Percentiles rank a stretch among this genome's conserved stretches.
Evolutionary conservation across 2,113 vertebrate species (phyloP).

Genomic region (Phainopepla nitens): DNA sequence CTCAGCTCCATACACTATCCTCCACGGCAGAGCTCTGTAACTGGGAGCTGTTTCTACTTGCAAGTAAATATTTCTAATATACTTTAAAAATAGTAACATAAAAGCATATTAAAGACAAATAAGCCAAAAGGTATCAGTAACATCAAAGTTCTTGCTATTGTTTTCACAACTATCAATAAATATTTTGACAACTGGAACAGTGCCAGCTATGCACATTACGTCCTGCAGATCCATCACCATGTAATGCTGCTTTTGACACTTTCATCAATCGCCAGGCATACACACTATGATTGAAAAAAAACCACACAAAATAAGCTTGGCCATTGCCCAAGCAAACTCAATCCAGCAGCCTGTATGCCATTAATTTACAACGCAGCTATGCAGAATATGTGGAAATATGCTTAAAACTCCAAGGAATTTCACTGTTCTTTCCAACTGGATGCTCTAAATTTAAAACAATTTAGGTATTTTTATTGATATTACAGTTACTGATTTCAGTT

Average conservation of each 20-base stretch:
- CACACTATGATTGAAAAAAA: neutral
- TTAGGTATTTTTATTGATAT: fast-evolving
- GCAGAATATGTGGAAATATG: neutral
- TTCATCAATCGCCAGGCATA: neutral
- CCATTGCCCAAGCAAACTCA: neutral
- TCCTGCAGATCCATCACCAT: neutral
- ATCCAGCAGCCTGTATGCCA: neutral
- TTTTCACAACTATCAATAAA: neutral
- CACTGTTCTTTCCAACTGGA: neutral
- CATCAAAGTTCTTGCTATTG: neutral
- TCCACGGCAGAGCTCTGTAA: neutral
- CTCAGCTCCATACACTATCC: neutral
- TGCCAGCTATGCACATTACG: neutral
- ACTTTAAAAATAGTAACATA: neutral
- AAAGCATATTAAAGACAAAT: neutral
- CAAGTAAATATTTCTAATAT: neutral
- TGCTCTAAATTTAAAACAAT: neutral
- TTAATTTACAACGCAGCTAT: neutral
- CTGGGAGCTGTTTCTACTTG: neutral
- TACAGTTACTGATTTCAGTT: neutral
- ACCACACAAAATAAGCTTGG: neutral
- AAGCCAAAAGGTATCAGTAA: neutral
- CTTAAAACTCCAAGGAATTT: neutral
- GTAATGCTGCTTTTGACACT: neutral
- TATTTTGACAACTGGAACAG: neutral